Evolutionary conservation across 2,888 invertebrate species (phyloP), one percentile per base, ranked within the genome.

Genomic region (Bellardia bayeri): DNA sequence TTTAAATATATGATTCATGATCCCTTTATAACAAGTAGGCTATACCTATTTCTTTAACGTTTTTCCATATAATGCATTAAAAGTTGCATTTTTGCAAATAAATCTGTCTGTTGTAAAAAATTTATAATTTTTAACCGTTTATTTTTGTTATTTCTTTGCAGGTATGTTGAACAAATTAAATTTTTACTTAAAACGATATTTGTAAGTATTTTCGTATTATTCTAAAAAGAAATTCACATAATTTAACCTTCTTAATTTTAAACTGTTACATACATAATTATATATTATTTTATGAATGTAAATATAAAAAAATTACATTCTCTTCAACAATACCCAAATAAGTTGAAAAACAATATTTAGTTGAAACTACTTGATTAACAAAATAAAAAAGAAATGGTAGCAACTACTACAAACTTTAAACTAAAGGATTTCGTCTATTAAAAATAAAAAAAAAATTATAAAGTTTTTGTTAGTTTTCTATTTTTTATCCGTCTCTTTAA

Each of bases 151-250:
- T 63, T 13, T 75, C 33, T 16, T 75, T 75, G 1, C 75, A 75
- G 75, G 75, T 75, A 75, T 63, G 75, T 75, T 37, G 13, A 75
- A 63, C 7, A 6, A 56, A 40, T 40, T 37, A 45, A 45, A 45
- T 45, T 23, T 42, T 13, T 45, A n/a, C 5, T 49, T 0, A 7
- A 45, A 7, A 9, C 33, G 13, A 3, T 3, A 16, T 37, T 8
- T 75, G 63, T 75, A 37, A 75, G 75, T 75, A 45, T 23, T 45
- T 8, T 11, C 23, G 1, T 23, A 23, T 23, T 23, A 23, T 23
- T 23, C 23, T 23, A 14, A 56, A 40, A 58, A 45, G 5, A 42
- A 23, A n/a, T 5, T n/a, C 0, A 23, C 8, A n/a, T 14, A 49
- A 6, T 4, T 37, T 37, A 37, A 6, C 37, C 37, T 37, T 37